These are phyloP conservation scores for Aquatica leii DNA, from an alignment of 2,888 invertebrate species.

Conservation along the genomic window DNA sequence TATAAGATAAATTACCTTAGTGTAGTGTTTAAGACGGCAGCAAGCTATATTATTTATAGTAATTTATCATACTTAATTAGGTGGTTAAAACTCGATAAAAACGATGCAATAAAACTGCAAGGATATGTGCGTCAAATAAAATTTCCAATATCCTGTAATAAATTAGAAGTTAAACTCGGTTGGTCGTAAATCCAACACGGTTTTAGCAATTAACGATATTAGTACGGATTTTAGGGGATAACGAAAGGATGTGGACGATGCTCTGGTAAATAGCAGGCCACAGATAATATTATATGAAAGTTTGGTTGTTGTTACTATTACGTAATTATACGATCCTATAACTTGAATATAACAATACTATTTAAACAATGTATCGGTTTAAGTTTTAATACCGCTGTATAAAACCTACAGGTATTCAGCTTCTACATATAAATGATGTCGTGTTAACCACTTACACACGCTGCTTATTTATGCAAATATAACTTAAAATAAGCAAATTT, in stretches of 20 bases:
- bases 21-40: not conserved
- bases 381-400: not conserved
- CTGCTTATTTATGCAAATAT: no score
- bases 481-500: not conserved
- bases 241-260: slow-evolving; percentile 30
- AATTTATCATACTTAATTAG: not conserved
- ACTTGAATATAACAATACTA: not conserved
- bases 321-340: slow-evolving; percentile 15
- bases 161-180: slow-evolving; percentile 34
- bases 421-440: not conserved
- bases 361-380: not conserved
- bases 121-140: slow-evolving; percentile 16
- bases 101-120: slow-evolving; percentile 3
- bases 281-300: slow-evolving; percentile 27
- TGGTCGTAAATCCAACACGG: slow-evolving; percentile 32
- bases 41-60: no score
- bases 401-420: slow-evolving; percentile 5
- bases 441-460: not conserved
- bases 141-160: slow-evolving; percentile 31
- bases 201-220: slow-evolving; percentile 39
- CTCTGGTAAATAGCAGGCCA: slow-evolving; percentile 19
- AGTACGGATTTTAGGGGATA: slow-evolving; percentile 37
- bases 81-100: not conserved
- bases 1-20: not conserved
- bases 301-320: slow-evolving; percentile 9